Evolutionary conservation across 2,888 invertebrate species (phyloP).

Genomic region (Spodoptera exigua): DNA sequence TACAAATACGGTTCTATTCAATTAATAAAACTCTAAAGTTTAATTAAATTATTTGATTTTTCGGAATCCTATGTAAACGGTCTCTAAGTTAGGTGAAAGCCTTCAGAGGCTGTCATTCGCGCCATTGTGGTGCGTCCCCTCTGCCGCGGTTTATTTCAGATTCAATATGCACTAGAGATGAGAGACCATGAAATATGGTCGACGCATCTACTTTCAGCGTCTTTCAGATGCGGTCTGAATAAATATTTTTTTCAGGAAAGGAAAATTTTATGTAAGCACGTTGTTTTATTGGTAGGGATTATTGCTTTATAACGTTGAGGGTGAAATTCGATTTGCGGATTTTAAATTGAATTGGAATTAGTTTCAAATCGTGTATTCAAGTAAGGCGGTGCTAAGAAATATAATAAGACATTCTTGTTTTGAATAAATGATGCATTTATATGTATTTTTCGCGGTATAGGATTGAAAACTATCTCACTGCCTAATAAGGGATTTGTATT

Average conservation of each 20-base stretch:
- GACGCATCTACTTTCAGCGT: conserved; percentile 68
- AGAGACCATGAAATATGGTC: conserved; percentile 78
- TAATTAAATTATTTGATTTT: not conserved
- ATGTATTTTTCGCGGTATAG: too few species aligned
- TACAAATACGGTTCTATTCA: too few species aligned
- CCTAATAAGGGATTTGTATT: too few species aligned
- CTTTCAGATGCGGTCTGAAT: conserved; percentile 52
- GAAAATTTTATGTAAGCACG: too few species aligned
- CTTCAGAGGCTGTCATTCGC: conserved; percentile 80
- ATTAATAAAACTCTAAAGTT: too few species aligned
- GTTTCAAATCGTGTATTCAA: too few species aligned
- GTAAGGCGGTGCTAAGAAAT: too few species aligned
- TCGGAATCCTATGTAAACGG: conserved; percentile 12
- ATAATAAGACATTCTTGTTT: too few species aligned
- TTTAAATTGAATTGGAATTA: too few species aligned
- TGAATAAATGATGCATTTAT: too few species aligned
- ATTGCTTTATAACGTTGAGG: not conserved
- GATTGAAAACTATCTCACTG: too few species aligned
- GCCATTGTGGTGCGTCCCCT: conserved; percentile 80
- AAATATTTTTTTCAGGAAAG: conserved; percentile 15
- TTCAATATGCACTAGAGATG: conserved; percentile 87
- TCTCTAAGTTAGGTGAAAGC: conserved; percentile 61
- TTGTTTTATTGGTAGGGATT: conserved; percentile 3
- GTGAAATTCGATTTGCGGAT: too few species aligned
- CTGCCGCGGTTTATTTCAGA: conserved; percentile 82